Evolutionary conservation across 1,140 invertebrate genomes (phyloP), one percentile per base, ranked within the genome.

Genomic region (Anoplolepis gracilipes): DNA sequence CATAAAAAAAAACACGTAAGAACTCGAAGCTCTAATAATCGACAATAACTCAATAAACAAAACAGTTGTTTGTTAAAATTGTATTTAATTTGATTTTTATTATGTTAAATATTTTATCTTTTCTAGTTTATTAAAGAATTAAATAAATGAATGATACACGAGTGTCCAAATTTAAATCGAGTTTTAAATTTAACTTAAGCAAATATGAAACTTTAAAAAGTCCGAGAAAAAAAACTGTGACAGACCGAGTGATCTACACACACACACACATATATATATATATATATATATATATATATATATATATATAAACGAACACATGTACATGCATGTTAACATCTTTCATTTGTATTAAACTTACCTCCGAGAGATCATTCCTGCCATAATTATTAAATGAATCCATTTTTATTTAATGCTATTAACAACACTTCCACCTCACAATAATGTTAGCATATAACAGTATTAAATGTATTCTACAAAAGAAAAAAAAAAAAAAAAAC

Each of bases 281-380:
- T n/a, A n/a, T n/a, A n/a, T n/a, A n/a, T n/a, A n/a, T n/a, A n/a
- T n/a, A n/a, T n/a, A n/a, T n/a, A n/a, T n/a, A n/a, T n/a, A n/a
- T n/a, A n/a, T n/a, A n/a, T n/a, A n/a, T n/a, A n/a, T n/a, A n/a
- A n/a, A n/a, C 39, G 3, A 46, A 13, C 42, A 46, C 10, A 42
- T n/a, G n/a, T 42, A 42, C 22, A 5, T 19, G 28, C 7, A 36
- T 4, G 2, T 16, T 59, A n/a, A 8, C 57, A 46, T 28, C 25
- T 33, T 22, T 55, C 13, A 16, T 16, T 46, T 46, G 42, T 13
- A 19, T 67, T 28, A 59, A 19, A 90, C 92, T 93, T 62, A 92
- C 93, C 87, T 92, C 90, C 6, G 89, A 39, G 4, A 91, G 78
- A n/a, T 92, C 88, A 7, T 61, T 87, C 61, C 86, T 92, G 19